phyloP scores from a whole-genome alignment of 2,797 vertebrate genomes.

The Mycteria americana region DNA sequence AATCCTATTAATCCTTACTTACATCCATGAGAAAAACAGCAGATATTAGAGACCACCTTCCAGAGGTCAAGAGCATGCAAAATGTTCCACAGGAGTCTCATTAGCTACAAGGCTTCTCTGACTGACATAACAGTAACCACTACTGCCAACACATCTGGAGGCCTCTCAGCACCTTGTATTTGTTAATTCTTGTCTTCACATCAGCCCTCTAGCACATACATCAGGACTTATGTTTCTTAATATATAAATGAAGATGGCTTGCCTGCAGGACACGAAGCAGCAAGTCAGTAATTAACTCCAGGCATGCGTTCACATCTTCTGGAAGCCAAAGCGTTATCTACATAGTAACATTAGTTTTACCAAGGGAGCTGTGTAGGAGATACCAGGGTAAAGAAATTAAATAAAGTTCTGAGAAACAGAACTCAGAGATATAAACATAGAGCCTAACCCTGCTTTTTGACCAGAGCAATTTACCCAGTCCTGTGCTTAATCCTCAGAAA shows the following conservation, averaged over 20 bases:
- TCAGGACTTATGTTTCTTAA: background rate
- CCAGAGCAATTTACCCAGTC: background rate
- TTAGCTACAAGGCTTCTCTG: background rate
- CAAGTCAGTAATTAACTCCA: background rate
- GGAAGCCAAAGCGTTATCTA: background rate
- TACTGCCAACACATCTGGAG: background rate
- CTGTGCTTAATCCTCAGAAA: background rate
- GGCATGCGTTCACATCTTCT: background rate
- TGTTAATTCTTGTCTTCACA: background rate
- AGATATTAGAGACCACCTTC: background rate
- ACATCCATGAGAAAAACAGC: accelerated
- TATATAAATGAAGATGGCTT: background rate
- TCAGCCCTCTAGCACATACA: background rate
- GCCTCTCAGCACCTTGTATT: background rate
- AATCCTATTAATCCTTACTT: background rate
- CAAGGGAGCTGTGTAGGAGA: background rate
- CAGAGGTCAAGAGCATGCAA: background rate
- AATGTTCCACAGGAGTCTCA: background rate
- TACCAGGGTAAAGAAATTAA: background rate
- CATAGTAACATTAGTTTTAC: background rate
- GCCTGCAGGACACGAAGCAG: background rate
- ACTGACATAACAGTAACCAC: background rate
- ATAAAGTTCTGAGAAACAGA: background rate
- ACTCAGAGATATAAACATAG: background rate
- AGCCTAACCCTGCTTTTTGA: background rate